phyloP scores from a whole-genome alignment of 2,888 invertebrate species.

The Leptinotarsa haldemani region DNA sequence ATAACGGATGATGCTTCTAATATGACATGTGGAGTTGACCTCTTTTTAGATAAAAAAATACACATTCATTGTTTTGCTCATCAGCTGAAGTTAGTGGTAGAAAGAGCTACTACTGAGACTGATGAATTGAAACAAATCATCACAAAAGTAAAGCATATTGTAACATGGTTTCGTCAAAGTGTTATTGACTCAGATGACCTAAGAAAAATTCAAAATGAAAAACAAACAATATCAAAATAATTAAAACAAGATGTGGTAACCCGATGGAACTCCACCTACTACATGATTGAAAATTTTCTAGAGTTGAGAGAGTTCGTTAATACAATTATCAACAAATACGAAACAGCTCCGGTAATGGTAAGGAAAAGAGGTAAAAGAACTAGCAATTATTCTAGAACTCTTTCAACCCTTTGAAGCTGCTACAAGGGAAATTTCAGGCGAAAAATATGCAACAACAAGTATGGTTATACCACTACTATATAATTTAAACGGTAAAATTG shows the following conservation, averaged over 20 bases:
- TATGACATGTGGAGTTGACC: background rate
- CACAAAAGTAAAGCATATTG: constrained; percentile 27
- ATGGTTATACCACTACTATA: constrained; percentile 40
- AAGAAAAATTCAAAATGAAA: constrained; percentile 16
- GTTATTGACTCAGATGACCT: constrained; percentile 30
- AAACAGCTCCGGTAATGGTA: constrained; percentile 53
- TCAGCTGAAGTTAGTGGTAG: constrained; percentile 40
- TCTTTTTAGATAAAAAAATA: constrained; percentile 4
- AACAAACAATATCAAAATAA: constrained; percentile 22
- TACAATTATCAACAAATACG: constrained; percentile 27
- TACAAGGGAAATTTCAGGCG: constrained; percentile 57
- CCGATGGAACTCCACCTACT: constrained; percentile 55
- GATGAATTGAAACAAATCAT: constrained; percentile 8
- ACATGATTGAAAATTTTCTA: constrained; percentile 56
- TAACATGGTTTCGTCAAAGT: constrained; percentile 37
- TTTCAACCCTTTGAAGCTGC: constrained; percentile 56
- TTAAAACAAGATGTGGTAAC: constrained; percentile 54
- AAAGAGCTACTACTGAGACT: constrained; percentile 29
- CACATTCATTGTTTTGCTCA: constrained; percentile 45
- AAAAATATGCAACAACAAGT: constrained; percentile 54
- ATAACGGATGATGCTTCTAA: constrained; percentile 27
- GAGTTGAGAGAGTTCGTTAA: constrained; percentile 47
- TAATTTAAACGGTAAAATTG: constrained; percentile 27
- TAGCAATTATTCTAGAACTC: constrained; percentile 50
- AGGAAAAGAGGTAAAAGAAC: constrained; percentile 49